A percentile compares a stretch with the other conserved stretches of the same genome.
These are phyloP conservation scores for Hirtodrosophila histrioides DNA, from an alignment of 2,888 invertebrate species.

Conservation along the genomic window DNA sequence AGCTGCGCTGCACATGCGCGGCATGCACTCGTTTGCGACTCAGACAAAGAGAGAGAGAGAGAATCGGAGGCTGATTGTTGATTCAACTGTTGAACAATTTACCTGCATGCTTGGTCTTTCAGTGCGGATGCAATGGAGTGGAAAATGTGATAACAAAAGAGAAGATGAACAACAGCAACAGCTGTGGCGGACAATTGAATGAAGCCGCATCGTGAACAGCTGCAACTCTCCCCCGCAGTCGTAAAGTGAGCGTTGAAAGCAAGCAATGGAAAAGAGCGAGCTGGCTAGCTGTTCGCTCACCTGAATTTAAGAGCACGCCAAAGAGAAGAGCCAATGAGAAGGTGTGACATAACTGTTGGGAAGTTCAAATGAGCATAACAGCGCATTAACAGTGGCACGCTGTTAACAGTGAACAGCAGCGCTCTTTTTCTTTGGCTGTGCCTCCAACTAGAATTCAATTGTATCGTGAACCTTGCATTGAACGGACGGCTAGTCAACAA, in stretches of 20 bases:
- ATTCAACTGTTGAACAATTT: constrained; percentile 54
- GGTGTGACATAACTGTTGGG: constrained; percentile 9
- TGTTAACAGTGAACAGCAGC: constrained; percentile 39
- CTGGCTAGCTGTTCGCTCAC: constrained; percentile 15
- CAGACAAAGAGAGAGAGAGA: constrained; percentile 9
- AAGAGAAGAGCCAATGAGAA: constrained; percentile 1
- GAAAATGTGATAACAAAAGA: constrained; percentile 70
- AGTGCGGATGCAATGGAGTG: constrained; percentile 47
- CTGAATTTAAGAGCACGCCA: constrained; percentile 9
- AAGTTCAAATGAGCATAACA: constrained; percentile 50
- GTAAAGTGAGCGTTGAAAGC: neutral
- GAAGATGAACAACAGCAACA: constrained; percentile 37
- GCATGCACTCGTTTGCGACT: too few species aligned
- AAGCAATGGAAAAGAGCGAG: neutral
- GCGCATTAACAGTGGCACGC: constrained; percentile 17
- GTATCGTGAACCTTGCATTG: constrained; percentile 66
- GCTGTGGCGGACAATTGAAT: constrained; percentile 46
- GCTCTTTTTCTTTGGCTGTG: constrained; percentile 34
- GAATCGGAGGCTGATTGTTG: constrained; percentile 6
- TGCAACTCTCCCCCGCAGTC: constrained; percentile 28
- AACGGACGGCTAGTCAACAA: constrained; percentile 57
- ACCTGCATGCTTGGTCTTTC: constrained; percentile 53
- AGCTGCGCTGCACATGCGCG: too few species aligned
- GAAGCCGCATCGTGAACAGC: constrained; percentile 37
- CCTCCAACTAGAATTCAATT: constrained; percentile 57